Base-by-base conservation (phyloP, 2,888 invertebrate genomes). In the Tupiocoris notatus region DNA sequence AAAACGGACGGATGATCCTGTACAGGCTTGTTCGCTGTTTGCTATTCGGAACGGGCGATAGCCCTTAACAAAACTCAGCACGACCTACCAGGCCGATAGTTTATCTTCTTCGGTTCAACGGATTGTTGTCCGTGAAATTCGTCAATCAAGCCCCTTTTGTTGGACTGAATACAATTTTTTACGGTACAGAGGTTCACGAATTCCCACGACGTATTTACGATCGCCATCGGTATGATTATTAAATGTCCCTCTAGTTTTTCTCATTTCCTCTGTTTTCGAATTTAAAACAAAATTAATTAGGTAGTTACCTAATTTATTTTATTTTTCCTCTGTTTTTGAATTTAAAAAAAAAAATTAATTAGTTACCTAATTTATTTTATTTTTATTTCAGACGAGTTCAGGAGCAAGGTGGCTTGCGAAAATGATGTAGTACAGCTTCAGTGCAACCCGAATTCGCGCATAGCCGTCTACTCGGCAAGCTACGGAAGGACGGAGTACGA, bases 361-460 rank as follows among this genome's bases (percentile, higher is more conserved):
- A n/a, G n/a, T n/a, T n/a, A n/a, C n/a, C n/a, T n/a, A n/a, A n/a
- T n/a, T n/a, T n/a, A n/a, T n/a, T n/a, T n/a, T n/a, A n/a, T n/a
- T n/a, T n/a, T n/a, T n/a, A n/a, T n/a, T n/a, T 82, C 89, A 96
- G 96, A 94, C 85, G 95, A 95, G 84, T 97, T 97, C 86, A 89
- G 94, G 79, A 95, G 94, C 84, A 93, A 94, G 88, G 91, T 95
- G 82, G 94, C 94, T 79, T 98, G 97, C 85, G 93, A 96, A 84
- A 94, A 94, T 83, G 93, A 95, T 82, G 90, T 92, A 81, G 89
- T 96, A 82, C 91, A 92, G 83, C 88, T 98, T 83, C 89, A 91
- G 83, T 97, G 97, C 86, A 91, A 92, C 85, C 92, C 92, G 66
- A 92, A 93, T 84, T 91, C 92, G 12, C 88, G 96, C 82, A 91